Base-by-base conservation (phyloP, 1,140 invertebrate genomes). In the Pseudomyrmex flavicornis region DNA sequence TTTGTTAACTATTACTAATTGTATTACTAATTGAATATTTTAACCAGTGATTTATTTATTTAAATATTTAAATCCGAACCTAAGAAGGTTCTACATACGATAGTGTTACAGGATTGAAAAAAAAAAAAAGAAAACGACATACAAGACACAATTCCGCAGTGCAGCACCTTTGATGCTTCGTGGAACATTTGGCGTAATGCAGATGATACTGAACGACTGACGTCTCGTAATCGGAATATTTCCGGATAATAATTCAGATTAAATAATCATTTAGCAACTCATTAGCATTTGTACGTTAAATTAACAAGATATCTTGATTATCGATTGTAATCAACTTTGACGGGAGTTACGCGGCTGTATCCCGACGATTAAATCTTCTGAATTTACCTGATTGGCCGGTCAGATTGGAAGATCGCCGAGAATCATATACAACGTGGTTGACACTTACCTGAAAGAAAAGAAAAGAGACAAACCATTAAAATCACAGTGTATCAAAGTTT, bases 381-480 rank as follows among this genome's bases (percentile, higher is more conserved):
- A 69, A 80, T 65, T 69, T 79, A 83, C 52, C 76, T 56, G 48
- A 52, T 22, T 46, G 26, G 17, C 20, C 10, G 20, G 17, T 61
- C 46, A 68, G 58, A 52, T 69, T 82, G 20, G 44, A 52, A 0
- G 35, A 35, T 35, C 35, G 35, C 8, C 8, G 17, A n/a, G 68
- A 50, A 79, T 69, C 48, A 63, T 26, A 13, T 69, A 35, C 8
- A 56, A 79, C 52, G 15, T n/a, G 50, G 17, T 77, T 54, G 68
- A 26, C 61, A 87, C 87, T 90, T 85, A 88, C 80, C 88, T 89
- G 82, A 90, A 90, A 88, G 90, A 89, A 90, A 62, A 72, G 77
- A 83, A 83, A 87, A 35, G 54, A 84, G 72, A 83, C 90, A 87
- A 89, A 52, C 44, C 68, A 83, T 65, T 54, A 20, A 35, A 80